Evolutionary conservation across 2,113 vertebrate species (phyloP), one percentile per base, ranked within the genome.

Genomic region (Manacus vitellinus): DNA sequence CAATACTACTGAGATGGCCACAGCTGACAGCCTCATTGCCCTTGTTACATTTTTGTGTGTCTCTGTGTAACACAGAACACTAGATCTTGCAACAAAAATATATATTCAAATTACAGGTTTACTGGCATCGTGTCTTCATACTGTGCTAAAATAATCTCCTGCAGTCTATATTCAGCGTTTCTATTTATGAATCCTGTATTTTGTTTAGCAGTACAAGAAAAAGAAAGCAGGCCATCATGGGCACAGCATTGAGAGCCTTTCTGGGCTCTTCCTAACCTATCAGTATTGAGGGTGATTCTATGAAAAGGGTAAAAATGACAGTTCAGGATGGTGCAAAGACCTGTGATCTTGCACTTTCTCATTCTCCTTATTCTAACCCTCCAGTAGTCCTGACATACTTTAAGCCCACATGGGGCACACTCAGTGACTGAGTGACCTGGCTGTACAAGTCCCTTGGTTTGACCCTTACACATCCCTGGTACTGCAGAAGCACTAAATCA

Each of bases 71-170:
- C 73, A 80, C 10, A 92, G 59, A 92, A 74, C 78, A 67, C 31
- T 55, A 63, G 43, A 70, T 27, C 47, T 90, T 90, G 44, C 63
- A 95, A 84, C 35, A 83, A 94, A 93, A 96, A 95, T 84, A 85
- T 33, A 59, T 61, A 94, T 94, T 94, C 73, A 94, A 87, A 92
- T 94, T 92, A 87, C 88, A 92, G 80, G 68, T 96, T 96, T 93
- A 61, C 73, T 89, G 90, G 70, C 58, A 91, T 92, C 62, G 20
- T 51, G 55, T 83, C 88, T 96, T 96, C 78, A 63, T 81, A 74
- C 1, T 9, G 46, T 55, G 65, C 94, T 84, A 96, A 96, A 96
- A 96, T 92, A 94, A 94, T 52, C 85, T 94, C 75, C 81, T 88
- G 63, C 55, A 86, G 61, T 59, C 92, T 95, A 94, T 95, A 94